Evolutionary conservation across 2,888 invertebrate genomes (phyloP).

Genomic region (Orthosia gothica): DNA sequence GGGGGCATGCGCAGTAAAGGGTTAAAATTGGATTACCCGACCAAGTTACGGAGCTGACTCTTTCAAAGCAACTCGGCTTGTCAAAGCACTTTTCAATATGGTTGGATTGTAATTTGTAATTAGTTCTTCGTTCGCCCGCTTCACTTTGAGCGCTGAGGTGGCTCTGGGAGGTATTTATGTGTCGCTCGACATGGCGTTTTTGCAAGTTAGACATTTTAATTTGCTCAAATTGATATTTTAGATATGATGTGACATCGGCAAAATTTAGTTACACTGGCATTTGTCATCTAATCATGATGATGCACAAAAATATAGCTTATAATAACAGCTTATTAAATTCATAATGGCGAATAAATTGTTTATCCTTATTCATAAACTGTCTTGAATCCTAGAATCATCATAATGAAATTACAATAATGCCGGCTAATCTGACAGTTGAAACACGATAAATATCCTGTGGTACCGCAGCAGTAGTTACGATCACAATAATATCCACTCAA

Average conservation of each 20-base stretch:
- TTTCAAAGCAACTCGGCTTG: slow-evolving; percentile 26
- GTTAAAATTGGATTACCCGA: slow-evolving; percentile 78
- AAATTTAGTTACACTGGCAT: too few species aligned
- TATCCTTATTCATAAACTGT: too few species aligned
- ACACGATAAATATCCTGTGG: too few species aligned
- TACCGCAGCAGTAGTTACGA: too few species aligned
- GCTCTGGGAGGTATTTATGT: slow-evolving; percentile 62
- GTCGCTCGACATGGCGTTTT: slow-evolving; percentile 56
- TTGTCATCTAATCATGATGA: background rate
- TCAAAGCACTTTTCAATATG: slow-evolving; percentile 59
- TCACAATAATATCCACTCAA: too few species aligned
- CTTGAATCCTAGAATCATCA: too few species aligned
- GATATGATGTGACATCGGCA: background rate
- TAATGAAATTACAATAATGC: too few species aligned
- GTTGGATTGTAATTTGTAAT: slow-evolving; percentile 72
- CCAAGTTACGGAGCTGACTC: slow-evolving; percentile 52
- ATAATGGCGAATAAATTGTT: too few species aligned
- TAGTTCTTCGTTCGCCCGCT: slow-evolving; percentile 80
- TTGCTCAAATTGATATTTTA: background rate
- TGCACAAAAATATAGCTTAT: too few species aligned
- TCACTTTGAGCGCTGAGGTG: slow-evolving; percentile 72
- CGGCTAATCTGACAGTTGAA: too few species aligned
- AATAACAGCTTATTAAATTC: too few species aligned
- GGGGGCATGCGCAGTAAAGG: slow-evolving; percentile 91
- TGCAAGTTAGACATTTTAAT: slow-evolving; percentile 14